Evolutionary conservation across 2,797 vertebrate genomes (phyloP), one percentile per base, ranked within the genome.

Genomic region (Pitangus sulphuratus): DNA sequence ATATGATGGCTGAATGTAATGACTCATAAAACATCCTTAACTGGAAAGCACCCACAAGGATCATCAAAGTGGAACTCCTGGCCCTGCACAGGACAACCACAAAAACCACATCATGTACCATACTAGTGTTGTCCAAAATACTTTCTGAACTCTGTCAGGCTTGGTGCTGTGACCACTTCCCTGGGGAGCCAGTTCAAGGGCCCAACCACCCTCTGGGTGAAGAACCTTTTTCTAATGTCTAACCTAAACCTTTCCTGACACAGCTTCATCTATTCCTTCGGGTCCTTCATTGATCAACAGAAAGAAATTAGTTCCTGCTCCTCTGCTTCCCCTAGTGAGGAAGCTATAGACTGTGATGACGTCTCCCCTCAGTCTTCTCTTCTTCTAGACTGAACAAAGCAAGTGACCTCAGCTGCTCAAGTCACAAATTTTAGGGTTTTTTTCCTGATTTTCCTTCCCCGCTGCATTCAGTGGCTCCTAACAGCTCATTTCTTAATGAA

Each of bases 241-340:
- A 48, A 37, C 5, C 22, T 69, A 42, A 75, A 75, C 22, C 11
- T 54, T 19, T 4, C 35, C 8, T 14, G 35, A 37, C 6, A 37
- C 39, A 56, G 31, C 22, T 68, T 62, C 15, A 28, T 25, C 2
- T 8, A 12, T 76, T 69, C 31, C 15, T 69, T 69, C 20, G 15
- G 3, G 9, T 56, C 31, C 3, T 56, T 44, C 35, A 37, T 12
- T 24, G 3, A 8, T 24, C 31, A 62, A 3, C 28, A 50, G 6
- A 48, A 26, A 61, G 20, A 22, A 26, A 48, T 48, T 9, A 21
- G 5, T 48, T 33, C 7, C 31, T 54, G 9, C 1, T 2, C 3
- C 18, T 47, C 17, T 1, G 0, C 6, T n/a, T 37, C 12, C 4
- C 6, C 19, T 37, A 18, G 12, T 2, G 6, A n/a, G 31, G 31